Evolutionary conservation across 2,888 invertebrate genomes (phyloP), one percentile per base, ranked within the genome.

Genomic region (Cephus runcator): DNA sequence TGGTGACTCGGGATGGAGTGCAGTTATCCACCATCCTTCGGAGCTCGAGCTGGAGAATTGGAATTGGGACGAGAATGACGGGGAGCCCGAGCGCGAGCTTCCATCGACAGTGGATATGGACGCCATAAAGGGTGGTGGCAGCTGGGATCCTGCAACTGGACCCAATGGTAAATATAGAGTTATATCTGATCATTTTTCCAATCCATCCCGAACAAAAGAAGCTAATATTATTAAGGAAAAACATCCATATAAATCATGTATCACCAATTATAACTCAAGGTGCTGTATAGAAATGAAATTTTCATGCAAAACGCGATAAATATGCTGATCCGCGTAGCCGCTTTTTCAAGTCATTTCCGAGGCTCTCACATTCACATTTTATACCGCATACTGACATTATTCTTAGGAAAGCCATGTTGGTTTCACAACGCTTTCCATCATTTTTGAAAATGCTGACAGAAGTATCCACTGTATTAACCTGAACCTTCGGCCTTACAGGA

Each of bases 51-150:
- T 91, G 34, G 90, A 88, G 79, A 91, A 88, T 86, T 91, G 91
- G 91, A 90, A 91, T 84, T 91, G 91, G 91, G 91, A 89, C 82
- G 91, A 90, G 80, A 91, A 93, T 81, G 94, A 94, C 90, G 93
- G 93, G 23, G 94, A 94, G 88, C 93, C 93, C 73, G 94, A 94
- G 80, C 93, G 94, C 85, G 91, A 91, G 82, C 91, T 94, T 85
- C 94, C 94, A 23, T 94, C 94, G 36, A 95, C 95, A 35, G 94
- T 95, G 80, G 95, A 95, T 85, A 94, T 95, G 92, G 93, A 94
- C 85, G 94, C 94, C 79, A 93, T 94, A 87, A 94, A 94, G 89
- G 93, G 93, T 81, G 92, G 92, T 77, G 91, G 91, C 74, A 91
- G 90, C 77, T 91, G 91, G 91, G 88, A 91, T 84, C 91, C 91